A percentile compares a stretch with the other conserved stretches of the same genome.
Evolutionary conservation across 2,113 vertebrate genomes (phyloP).

Genomic region (Proteles cristata): DNA sequence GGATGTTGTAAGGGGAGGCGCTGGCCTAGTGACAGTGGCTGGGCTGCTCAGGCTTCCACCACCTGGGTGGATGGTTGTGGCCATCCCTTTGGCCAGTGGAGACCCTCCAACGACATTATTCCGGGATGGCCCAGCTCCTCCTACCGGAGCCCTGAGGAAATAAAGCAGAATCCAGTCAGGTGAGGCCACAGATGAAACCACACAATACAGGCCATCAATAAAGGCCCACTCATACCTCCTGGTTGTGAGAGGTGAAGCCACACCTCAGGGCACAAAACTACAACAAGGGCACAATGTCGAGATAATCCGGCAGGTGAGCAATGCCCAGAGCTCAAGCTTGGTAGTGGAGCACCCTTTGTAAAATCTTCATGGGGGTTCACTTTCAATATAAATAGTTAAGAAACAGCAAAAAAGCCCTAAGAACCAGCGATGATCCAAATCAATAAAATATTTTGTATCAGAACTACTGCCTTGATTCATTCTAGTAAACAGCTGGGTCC

Average conservation of each 20-base stretch:
- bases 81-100: constrained; percentile 85
- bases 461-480: constrained; percentile 23
- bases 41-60: constrained; percentile 84
- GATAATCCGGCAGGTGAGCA: not conserved
- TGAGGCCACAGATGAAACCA: not conserved
- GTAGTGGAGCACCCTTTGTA: not conserved
- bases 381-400: not conserved
- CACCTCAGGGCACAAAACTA: not conserved
- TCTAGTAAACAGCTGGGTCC: constrained; percentile 35
- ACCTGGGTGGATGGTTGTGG: constrained; percentile 86
- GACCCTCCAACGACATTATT: constrained; percentile 82
- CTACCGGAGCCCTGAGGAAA: constrained; percentile 91
- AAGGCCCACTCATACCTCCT: not conserved
- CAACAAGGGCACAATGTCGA: not conserved
- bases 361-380: not conserved
- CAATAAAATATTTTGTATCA: not conserved
- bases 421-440: constrained; percentile 10
- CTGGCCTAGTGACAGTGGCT: constrained; percentile 84
- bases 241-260: not conserved
- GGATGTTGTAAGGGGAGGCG: constrained; percentile 86
- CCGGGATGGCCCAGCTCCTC: constrained; percentile 88
- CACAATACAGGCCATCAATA: accelerated
- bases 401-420: not conserved
- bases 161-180: not conserved
- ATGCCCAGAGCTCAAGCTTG: not conserved